Evolutionary conservation across 1,140 invertebrate species (phyloP), one percentile per base, ranked within the genome.

Genomic region (Zaprionus davidi): DNA sequence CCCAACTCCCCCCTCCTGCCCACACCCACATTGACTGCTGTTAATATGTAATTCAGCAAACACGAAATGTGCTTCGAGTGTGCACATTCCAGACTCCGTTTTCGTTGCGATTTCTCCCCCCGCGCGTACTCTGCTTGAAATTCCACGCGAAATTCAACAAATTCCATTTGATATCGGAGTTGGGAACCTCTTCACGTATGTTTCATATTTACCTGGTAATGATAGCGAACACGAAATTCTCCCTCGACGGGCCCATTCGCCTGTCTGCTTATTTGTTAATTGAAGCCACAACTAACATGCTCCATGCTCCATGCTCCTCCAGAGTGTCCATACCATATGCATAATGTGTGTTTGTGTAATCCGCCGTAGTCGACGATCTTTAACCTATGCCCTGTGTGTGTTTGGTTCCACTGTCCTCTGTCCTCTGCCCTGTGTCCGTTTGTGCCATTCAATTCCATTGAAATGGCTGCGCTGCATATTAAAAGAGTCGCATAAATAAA

Each of bases 401-500:
- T 44, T 12, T 7, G 6, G 11, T 12, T 15, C 62, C 31, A 34
- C 31, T 34, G 9, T 36, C 13, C 20, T 26, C 26, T 41, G 1
- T 53, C 13, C 20, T 26, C 26, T 41, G 1, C 38, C 15, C 55
- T 59, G n/a, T 71, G 38, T 22, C 17, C 49, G 46, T 68, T 20
- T 67, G 53, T 55, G 68, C 71, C 62, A 87, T 86, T 86, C 83
- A 83, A 82, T 86, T 86, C 84, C 77, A 75, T 58, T 69, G 60
- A 78, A 62, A 67, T 46, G 71, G 55, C 69, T 79, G 83, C 71
- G 74, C 75, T 88, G 83, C 83, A 87, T 87, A 87, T 87, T 88
- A 87, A 87, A 84, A 76, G 74, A 81, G 84, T 71, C 71, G 74
- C 84, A 87, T 87, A 88, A 87, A 87, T 87, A 87, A 88, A 87